Percentiles rank a stretch among this genome's conserved stretches.
Evolutionary conservation across 2,888 invertebrate species (phyloP).

Genomic region (Thumatha senex): DNA sequence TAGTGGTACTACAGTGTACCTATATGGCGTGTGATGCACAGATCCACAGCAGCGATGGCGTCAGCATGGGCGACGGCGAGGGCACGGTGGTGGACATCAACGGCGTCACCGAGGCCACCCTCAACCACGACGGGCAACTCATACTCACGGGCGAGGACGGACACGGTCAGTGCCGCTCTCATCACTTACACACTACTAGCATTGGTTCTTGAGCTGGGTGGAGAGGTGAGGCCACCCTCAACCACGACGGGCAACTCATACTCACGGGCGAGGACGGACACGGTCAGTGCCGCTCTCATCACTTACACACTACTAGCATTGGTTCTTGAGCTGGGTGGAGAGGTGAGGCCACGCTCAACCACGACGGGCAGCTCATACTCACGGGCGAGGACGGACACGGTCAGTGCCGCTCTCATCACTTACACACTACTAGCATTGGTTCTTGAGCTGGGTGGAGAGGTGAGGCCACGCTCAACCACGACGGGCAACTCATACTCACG

Average conservation of each 20-base stretch:
- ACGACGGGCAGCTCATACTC: constrained; percentile 97
- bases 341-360: constrained; percentile 95
- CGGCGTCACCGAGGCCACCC: constrained; percentile 94
- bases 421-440: too few relatives aligned
- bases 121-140: constrained; percentile 96
- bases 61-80: constrained; percentile 89
- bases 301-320: too few relatives aligned
- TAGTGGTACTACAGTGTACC: too few relatives aligned
- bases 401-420: constrained; percentile 49
- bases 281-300: constrained; percentile 75
- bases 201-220: not conserved
- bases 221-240: constrained; percentile 95
- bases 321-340: too few relatives aligned
- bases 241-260: constrained; percentile 97
- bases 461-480: constrained; percentile 95
- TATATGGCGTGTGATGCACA: constrained; percentile 49
- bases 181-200: too few relatives aligned
- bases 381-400: constrained; percentile 97
- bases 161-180: constrained; percentile 84
- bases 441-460: too few relatives aligned
- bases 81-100: constrained; percentile 94
- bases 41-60: constrained; percentile 88
- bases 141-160: constrained; percentile 98
- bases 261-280: constrained; percentile 97
- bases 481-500: constrained; percentile 97